These are phyloP conservation scores for Coelinius sp. DNA, from an alignment of 2,888 invertebrate species.

Conservation along the genomic window DNA sequence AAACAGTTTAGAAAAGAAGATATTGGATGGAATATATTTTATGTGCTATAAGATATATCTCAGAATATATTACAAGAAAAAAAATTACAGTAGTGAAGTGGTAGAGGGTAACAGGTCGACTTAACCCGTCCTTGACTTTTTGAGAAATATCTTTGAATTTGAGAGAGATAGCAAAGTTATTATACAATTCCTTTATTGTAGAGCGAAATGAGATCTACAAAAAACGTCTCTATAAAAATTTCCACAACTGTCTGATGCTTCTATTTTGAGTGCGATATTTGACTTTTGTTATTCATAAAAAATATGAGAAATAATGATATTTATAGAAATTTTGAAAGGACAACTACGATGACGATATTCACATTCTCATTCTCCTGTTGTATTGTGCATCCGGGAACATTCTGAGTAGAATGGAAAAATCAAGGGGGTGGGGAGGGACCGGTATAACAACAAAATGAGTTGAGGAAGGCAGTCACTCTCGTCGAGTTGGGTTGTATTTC, in stretches of 20 bases:
- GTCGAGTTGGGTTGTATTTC: slow-evolving; percentile 27
- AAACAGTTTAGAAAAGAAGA: too few species aligned
- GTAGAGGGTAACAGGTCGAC: too few species aligned
- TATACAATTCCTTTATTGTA: too few species aligned
- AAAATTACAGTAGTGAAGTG: too few species aligned
- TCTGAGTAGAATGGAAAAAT: slow-evolving; percentile 33
- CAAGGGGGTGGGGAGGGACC: slow-evolving; percentile 5
- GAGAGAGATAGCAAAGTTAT: too few species aligned
- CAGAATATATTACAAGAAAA: too few species aligned
- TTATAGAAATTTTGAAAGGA: not conserved
- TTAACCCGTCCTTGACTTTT: not conserved
- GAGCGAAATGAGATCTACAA: too few species aligned
- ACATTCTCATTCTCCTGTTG: slow-evolving; percentile 46
- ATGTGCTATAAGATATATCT: too few species aligned
- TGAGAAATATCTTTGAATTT: not conserved
- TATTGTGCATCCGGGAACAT: slow-evolving; percentile 14
- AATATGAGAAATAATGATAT: not conserved
- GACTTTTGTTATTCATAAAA: not conserved
- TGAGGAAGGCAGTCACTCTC: slow-evolving; percentile 49
- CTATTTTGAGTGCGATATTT: too few species aligned
- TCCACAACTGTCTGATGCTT: too few species aligned
- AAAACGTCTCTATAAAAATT: too few species aligned
- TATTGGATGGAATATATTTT: too few species aligned
- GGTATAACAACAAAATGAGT: slow-evolving; percentile 40
- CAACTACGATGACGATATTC: not conserved